Evolutionary conservation across 2,797 vertebrate genomes (phyloP), one percentile per base, ranked within the genome.

Genomic region (Pempheris klunzingeri): DNA sequence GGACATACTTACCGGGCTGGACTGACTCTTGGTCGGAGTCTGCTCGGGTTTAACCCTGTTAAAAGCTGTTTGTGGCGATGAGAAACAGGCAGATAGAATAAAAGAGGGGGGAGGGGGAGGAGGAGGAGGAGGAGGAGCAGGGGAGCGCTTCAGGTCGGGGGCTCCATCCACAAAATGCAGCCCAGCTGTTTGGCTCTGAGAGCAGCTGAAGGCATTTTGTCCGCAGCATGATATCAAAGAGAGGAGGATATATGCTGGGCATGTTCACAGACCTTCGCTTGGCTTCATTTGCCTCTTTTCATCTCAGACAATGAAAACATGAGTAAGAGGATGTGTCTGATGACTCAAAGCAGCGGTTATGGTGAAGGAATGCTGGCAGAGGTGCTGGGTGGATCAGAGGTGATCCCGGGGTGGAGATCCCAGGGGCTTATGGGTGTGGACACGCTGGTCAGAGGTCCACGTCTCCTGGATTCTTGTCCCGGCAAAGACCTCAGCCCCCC

Each of bases 21-120:
- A 82, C 89, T 94, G 94, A 58, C 84, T 90, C 34, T 82, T 69
- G 47, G 86, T 87, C 69, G 92, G 92, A 74, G 76, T 92, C 81
- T 92, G 92, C 83, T 95, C 93, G 32, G 93, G 79, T 85, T 95
- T 94, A 84, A 95, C 93, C 78, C 94, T 94, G 92, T 94, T 95
- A 78, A 93, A 94, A 86, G 80, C 95, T 96, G 92, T 83, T 87
- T 76, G 85, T 71, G 83, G 86, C 81, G 83, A 89, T 71, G 53
- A 90, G 80, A 90, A 90, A 87, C 78, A 82, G 84, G 70, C 81
- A 87, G 75, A 89, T 50, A 80, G 79, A 78, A 76, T 22, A 44
- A 79, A 34, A 78, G 36, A 58, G 64, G 58, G 62, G 49, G 5
- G 55, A 24, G 34, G 17, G 2, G 36, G 50, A 20, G n/a, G n/a